Evolutionary conservation across 2,888 invertebrate genomes (phyloP).

Genomic region (Perithous albicinctus): DNA sequence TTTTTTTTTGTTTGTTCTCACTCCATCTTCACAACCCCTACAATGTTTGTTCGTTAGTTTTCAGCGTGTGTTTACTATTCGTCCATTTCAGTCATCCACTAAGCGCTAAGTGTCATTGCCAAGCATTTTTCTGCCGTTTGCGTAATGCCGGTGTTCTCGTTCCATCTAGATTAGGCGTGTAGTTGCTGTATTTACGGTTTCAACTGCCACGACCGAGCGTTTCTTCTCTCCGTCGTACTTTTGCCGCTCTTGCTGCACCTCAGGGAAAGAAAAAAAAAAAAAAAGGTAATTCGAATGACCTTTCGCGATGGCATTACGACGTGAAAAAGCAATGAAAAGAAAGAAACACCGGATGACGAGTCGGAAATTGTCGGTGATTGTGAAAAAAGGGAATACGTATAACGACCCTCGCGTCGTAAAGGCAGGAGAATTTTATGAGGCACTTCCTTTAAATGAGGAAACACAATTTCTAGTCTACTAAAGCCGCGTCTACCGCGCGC

Average conservation of each 20-base stretch:
- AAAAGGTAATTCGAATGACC: not conserved
- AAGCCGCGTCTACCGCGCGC: not conserved
- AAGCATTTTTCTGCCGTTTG: slow-evolving; percentile 16
- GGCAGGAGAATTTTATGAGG: slow-evolving; percentile 32
- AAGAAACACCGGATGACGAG: slow-evolving; percentile 18
- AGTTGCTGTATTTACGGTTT: slow-evolving; percentile 9
- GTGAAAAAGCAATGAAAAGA: slow-evolving; percentile 20
- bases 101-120: slow-evolving; percentile 25
- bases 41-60: slow-evolving; percentile 16
- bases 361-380: slow-evolving; percentile 22
- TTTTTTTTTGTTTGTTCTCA: not conserved
- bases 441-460: slow-evolving; percentile 50
- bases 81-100: not conserved
- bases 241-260: not conserved
- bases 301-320: not conserved
- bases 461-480: slow-evolving; percentile 20
- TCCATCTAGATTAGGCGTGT: not conserved
- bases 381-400: slow-evolving; percentile 17
- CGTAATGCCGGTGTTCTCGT: not conserved
- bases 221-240: not conserved
- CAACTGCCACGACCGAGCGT: slow-evolving; percentile 2
- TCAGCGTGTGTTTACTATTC: slow-evolving; percentile 38
- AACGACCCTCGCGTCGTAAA: slow-evolving; percentile 49
- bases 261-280: no score
- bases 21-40: not conserved